Base-by-base conservation (phyloP, 2,888 invertebrate genomes). In the Drosophila tripunctata region DNA sequence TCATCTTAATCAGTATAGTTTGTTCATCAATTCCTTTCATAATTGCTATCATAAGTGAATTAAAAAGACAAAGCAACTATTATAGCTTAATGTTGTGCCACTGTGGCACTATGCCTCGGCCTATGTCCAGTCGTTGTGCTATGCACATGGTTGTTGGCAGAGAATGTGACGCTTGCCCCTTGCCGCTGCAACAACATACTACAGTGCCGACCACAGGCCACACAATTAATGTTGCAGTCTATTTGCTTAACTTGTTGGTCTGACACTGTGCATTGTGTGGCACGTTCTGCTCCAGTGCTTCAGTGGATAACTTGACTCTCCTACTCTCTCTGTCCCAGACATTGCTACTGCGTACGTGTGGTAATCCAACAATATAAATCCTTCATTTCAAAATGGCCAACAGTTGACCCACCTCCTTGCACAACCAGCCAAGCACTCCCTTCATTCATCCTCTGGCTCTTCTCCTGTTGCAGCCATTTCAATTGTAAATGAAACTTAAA, bases 171-270 rank as follows among this genome's bases (percentile, higher is more conserved):
- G 33, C 31, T n/a, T 8, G 10, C 22, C 30, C 44, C 15, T 12
- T 40, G 19, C 30, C 15, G 41, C 54, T 41, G 30, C 40, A 30
- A 12, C 40, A 52, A 27, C 27, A 27, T 10, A 27, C 27, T 10
- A 27, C 27, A 27, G 27, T 6, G 35, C 41, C 35, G 61, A 75
- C 80, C 79, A 62, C 79, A 67, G 60, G 71, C 83, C 79, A 81
- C 83, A 88, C 83, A 88, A 88, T 88, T 88, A 88, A 88, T 88
- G 88, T 88, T 87, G 76, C 84, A 88, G 83, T 88, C 79, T 87
- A 88, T 88, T 88, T 88, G 85, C 81, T 81, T 77, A 88, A 88
- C 88, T 80, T 85, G 83, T 78, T 83, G 83, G 75, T 75, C 52
- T 65, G 69, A 45, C 60, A 50, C 48, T 77, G 60, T 27, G 40